phyloP scores from a whole-genome alignment of 2,888 invertebrate genomes.

The Cactoblastis cactorum region DNA sequence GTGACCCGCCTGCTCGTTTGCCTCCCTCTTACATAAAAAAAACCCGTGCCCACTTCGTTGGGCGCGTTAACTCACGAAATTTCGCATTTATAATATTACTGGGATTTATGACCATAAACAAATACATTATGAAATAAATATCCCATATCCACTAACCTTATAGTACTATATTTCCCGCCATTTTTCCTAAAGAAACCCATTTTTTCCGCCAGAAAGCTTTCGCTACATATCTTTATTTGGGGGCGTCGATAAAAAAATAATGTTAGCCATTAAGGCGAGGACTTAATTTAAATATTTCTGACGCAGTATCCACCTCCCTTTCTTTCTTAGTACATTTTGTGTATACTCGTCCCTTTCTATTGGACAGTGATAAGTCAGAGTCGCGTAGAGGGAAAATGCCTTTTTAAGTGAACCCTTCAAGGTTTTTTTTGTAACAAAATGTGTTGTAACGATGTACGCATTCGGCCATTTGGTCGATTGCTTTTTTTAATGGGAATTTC shows the following conservation, averaged over 20 bases:
- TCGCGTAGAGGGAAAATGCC: slow-evolving; percentile 55
- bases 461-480: slow-evolving; percentile 44
- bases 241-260: slow-evolving; percentile 74
- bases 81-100: no score
- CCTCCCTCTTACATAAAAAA: no score
- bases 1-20: no score
- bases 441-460: slow-evolving; percentile 34
- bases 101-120: no score
- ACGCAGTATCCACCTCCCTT: slow-evolving; percentile 34
- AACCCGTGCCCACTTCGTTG: no score
- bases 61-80: background rate
- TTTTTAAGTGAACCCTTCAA: slow-evolving; percentile 67
- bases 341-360: slow-evolving; percentile 36
- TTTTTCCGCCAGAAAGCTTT: slow-evolving; percentile 23
- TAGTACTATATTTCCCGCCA: background rate
- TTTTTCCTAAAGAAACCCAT: slow-evolving; percentile 17
- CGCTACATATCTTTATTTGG: slow-evolving; percentile 69
- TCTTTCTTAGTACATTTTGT: slow-evolving; percentile 20
- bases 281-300: slow-evolving; percentile 76
- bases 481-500: slow-evolving; percentile 36
- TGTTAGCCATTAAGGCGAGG: slow-evolving; percentile 69
- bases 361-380: slow-evolving; percentile 58
- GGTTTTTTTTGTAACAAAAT: slow-evolving; percentile 46
- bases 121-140: background rate
- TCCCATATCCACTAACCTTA: background rate